Conservation (phyloP, 2,888 invertebrate species). For the Fragum fragum region DNA sequence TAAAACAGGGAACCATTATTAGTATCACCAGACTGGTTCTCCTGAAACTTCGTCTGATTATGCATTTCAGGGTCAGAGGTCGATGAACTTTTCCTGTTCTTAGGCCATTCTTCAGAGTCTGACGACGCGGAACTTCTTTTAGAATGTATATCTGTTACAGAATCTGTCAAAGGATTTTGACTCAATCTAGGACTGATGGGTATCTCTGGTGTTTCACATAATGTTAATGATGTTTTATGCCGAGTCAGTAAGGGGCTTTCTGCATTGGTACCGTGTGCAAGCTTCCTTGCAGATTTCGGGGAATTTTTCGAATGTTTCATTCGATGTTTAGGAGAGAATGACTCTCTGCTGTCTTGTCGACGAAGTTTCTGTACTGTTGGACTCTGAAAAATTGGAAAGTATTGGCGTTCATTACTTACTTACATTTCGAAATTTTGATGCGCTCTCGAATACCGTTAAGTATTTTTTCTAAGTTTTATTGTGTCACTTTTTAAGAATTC, state of each 20-base stretch:
- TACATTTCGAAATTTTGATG: too few relatives aligned
- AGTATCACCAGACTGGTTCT: constrained; percentile 8
- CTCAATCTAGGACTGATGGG: constrained; percentile 19
- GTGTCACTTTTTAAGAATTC: too few relatives aligned
- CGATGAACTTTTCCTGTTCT: not conserved
- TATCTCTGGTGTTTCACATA: constrained; percentile 45
- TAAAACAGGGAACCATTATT: constrained; percentile 46
- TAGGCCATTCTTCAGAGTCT: constrained; percentile 18
- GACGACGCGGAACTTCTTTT: constrained; percentile 12
- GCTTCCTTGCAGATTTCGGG: constrained; percentile 18
- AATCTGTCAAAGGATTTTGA: constrained; percentile 30
- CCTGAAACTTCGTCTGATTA: not conserved
- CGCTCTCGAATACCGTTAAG: too few relatives aligned
- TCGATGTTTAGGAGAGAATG: constrained; percentile 10
- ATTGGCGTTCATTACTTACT: too few relatives aligned
- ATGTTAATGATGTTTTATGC: not conserved
- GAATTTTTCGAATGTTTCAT: constrained; percentile 27
- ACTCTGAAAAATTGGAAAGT: constrained; percentile 24
- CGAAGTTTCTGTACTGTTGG: constrained; percentile 29
- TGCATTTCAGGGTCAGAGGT: constrained; percentile 15
- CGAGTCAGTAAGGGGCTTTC: constrained; percentile 37
- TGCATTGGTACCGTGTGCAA: not conserved
- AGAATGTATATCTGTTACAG: constrained; percentile 12
- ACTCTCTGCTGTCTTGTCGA: constrained; percentile 10
- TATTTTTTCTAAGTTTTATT: too few relatives aligned